Evolutionary conservation across 92 coral and sea anemone genomes (phyloP), one percentile per base, ranked within the genome.

Genomic region (Isaurus tuberculatus): DNA sequence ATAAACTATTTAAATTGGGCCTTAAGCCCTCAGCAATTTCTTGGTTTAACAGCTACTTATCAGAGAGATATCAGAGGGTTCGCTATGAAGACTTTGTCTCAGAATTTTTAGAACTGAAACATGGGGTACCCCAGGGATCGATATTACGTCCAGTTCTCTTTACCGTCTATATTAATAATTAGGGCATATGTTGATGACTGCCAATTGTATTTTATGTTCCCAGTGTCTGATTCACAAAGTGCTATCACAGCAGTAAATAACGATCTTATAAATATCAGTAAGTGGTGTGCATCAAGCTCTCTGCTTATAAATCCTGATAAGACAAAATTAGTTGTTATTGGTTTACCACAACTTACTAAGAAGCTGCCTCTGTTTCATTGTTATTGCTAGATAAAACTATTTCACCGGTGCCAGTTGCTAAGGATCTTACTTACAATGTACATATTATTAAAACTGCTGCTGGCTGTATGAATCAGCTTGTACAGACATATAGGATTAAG

Each of bases 221-320:
- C 63, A 32, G 36, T 48, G 32, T 81, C 37, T 34, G 85, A 81
- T 26, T 65, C 60, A 57, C 27, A 46, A 37, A 57, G 65, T 64
- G 83, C 83, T 77, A 80, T 80, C 29, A 37, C 60, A 10, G 73
- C 60, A 0, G 31, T 82, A 53, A 82, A 82, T 17, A 43, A 29
- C 14, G 89, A 78, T 79, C 89, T 85, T 34, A 67, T 33, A 44
- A 79, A 46, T 17, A 79, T 79, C 23, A 30, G 70, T 79, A 49
- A 17, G 40, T 81, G 84, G 87, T 87, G 86, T 33, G 65, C 51
- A 9, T 8, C n/a, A 49, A 87, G 61, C 42, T 60, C 68, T 74
- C 68, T 87, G 31, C 88, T 88, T 40, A 66, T 84, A 65, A 88
- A 84, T 72, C 91, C 91, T 19, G 88, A 88, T 26, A 83, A 87